Conservation (phyloP, 1,140 invertebrate genomes). For the Heliconius hewitsoni region DNA sequence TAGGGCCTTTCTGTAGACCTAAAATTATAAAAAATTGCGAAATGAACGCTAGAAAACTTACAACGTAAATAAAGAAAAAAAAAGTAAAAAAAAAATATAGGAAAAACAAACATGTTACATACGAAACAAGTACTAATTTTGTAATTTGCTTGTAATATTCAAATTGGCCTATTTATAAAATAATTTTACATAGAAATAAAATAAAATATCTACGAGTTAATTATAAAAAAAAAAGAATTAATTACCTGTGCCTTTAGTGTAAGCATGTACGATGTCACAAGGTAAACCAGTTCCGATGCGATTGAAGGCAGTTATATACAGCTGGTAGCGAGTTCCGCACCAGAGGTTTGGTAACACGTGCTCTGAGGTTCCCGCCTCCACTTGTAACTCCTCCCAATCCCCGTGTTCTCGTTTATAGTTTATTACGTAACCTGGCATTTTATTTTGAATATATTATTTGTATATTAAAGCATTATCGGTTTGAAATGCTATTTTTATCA, state of each 20-base stretch:
- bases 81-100: too few relatives aligned
- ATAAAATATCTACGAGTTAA: background rate
- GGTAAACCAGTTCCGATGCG: constrained; percentile 93
- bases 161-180: too few relatives aligned
- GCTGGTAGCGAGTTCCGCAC: constrained; percentile 93
- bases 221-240: background rate
- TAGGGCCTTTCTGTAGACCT: too few relatives aligned
- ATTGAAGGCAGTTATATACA: constrained; percentile 94
- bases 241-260: constrained; percentile 89
- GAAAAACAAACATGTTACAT: too few relatives aligned
- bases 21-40: too few relatives aligned
- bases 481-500: too few relatives aligned
- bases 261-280: constrained; percentile 91
- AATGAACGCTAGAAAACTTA: too few relatives aligned
- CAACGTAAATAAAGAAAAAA: too few relatives aligned
- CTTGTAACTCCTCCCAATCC: constrained; percentile 92
- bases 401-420: constrained; percentile 94
- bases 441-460: background rate
- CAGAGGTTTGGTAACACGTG: constrained; percentile 90
- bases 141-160: too few relatives aligned
- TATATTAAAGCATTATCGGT: too few relatives aligned
- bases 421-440: constrained; percentile 87
- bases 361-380: constrained; percentile 86
- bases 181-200: too few relatives aligned
- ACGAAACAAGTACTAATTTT: too few relatives aligned